These are phyloP conservation scores for Vireo altiloquus DNA, from an alignment of 2,113 vertebrate species.

Conservation along the genomic window DNA sequence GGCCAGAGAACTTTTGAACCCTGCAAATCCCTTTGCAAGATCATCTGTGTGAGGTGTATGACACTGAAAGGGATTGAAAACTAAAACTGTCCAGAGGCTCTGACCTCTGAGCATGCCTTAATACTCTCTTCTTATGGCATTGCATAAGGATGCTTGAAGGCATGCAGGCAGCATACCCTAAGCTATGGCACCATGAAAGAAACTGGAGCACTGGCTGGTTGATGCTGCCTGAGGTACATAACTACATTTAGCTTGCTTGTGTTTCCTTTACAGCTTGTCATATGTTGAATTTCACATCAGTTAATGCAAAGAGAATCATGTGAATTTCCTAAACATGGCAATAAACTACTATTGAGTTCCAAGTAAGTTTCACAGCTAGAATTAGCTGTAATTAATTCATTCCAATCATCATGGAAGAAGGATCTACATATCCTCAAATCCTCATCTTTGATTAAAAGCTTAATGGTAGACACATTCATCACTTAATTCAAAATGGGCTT, in stretches of 20 bases:
- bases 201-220: neutral
- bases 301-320: neutral
- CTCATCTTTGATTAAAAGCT: neutral
- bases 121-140: slow-evolving; percentile 23
- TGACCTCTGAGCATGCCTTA: slow-evolving; percentile 38
- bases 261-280: neutral
- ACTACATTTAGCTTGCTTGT: neutral
- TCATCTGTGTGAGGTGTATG: neutral
- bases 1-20: slow-evolving; percentile 31
- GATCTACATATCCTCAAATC: neutral
- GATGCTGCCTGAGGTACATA: neutral
- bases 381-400: neutral
- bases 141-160: neutral
- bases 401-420: neutral
- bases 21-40: slow-evolving; percentile 19
- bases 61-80: slow-evolving; percentile 43
- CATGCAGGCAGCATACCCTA: rapidly evolving
- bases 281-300: neutral
- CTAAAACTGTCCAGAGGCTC: slow-evolving; percentile 36
- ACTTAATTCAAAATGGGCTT: neutral
- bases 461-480: neutral
- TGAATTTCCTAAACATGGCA: neutral
- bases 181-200: neutral
- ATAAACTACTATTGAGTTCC: neutral
- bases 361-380: neutral